Evolutionary conservation across 2,888 invertebrate species (phyloP).

Genomic region (Brenthis daphne): DNA sequence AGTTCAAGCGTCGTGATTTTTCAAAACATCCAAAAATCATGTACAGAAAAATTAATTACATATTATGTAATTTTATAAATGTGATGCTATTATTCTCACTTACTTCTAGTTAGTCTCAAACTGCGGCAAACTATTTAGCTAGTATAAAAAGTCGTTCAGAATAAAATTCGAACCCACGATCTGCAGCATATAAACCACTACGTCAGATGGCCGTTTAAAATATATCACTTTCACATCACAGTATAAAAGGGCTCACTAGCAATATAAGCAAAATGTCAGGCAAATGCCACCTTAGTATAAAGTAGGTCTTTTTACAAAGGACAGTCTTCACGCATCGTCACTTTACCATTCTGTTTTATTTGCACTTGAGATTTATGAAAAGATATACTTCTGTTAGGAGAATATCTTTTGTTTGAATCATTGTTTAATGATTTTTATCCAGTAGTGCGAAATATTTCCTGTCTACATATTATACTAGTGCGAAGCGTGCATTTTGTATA

Average conservation of each 20-base stretch:
- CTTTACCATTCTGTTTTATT: constrained; percentile 29
- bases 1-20: constrained; percentile 16
- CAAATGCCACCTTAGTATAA: constrained; percentile 28
- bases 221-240: too few species aligned
- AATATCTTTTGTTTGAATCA: background rate
- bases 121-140: too few species aligned
- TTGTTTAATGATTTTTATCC: background rate
- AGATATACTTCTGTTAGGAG: constrained; percentile 4
- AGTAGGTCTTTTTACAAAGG: constrained; percentile 30
- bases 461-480: too few species aligned
- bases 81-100: too few species aligned
- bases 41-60: too few species aligned
- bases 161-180: too few species aligned
- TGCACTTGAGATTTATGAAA: constrained; percentile 9
- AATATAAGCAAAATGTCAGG: constrained; percentile 32
- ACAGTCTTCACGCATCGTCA: constrained; percentile 34
- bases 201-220: too few species aligned
- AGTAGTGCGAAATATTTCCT: background rate
- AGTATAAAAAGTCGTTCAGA: too few species aligned
- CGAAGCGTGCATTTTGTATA: too few species aligned
- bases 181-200: too few species aligned
- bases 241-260: background rate
- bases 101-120: too few species aligned
- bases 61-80: too few species aligned
- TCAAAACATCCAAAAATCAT: background rate